A percentile compares a stretch with the other conserved stretches of the same genome.
Evolutionary conservation across 2,113 vertebrate genomes (phyloP).

Genomic region (Heterotis niloticus): DNA sequence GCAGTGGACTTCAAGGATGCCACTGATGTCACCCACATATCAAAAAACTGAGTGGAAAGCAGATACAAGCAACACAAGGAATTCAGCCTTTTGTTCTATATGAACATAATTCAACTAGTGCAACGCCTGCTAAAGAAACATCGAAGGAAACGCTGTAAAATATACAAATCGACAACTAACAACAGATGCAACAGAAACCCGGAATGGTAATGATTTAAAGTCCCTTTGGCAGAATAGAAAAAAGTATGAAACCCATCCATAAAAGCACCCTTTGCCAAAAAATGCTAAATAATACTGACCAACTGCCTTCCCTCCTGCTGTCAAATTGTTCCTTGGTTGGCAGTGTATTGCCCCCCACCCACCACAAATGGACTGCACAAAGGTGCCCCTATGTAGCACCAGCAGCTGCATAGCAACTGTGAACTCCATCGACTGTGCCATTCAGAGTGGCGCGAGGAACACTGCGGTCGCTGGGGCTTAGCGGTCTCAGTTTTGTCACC

Average conservation of each 20-base stretch:
- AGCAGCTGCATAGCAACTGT: constrained; percentile 96
- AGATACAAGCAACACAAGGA: no score
- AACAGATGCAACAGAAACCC: constrained; percentile 55
- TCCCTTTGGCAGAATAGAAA: constrained; percentile 60
- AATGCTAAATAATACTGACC: constrained; percentile 73
- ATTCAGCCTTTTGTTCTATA: no score
- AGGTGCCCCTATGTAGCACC: constrained; percentile 85
- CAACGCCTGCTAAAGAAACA: no score
- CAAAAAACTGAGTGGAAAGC: no score
- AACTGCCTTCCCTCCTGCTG: constrained; percentile 73
- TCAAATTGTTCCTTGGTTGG: constrained; percentile 74
- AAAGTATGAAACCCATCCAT: constrained; percentile 67
- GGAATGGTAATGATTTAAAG: constrained; percentile 68
- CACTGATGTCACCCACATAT: no score
- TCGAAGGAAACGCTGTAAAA: background rate
- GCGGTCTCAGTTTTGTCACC: constrained; percentile 76
- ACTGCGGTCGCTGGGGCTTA: constrained; percentile 71
- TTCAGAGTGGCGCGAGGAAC: constrained; percentile 77
- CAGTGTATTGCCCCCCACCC: constrained; percentile 69
- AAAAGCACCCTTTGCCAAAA: constrained; percentile 70
- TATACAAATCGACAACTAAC: constrained; percentile 5
- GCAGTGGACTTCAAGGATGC: no score
- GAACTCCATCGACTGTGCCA: constrained; percentile 78
- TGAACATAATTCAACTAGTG: no score
- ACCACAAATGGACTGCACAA: constrained; percentile 76